Conservation (phyloP, 2,888 invertebrate genomes). For the Drosophila longiperda region DNA sequence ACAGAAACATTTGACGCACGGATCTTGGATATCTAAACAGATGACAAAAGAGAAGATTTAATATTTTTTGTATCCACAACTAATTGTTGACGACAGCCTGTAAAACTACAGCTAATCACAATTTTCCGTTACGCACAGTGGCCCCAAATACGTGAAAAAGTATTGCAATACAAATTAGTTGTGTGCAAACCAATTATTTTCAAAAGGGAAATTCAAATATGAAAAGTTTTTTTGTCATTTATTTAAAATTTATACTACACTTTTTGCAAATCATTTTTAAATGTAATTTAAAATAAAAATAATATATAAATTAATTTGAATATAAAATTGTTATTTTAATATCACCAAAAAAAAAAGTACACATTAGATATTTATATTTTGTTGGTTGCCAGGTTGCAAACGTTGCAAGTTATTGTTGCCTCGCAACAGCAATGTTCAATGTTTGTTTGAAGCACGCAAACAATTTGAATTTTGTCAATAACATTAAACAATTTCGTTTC, state of each 20-base stretch:
- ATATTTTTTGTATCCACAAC: neutral
- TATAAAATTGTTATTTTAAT: no score
- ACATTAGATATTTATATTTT: no score
- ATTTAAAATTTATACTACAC: neutral
- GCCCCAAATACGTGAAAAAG: neutral
- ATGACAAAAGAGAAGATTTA: neutral
- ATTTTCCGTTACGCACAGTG: constrained; percentile 16
- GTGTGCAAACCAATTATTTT: neutral
- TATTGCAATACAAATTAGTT: neutral
- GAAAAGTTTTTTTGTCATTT: neutral
- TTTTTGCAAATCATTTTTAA: neutral
- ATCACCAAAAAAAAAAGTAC: no score
- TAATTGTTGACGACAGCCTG: constrained; percentile 29
- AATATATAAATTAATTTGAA: neutral
- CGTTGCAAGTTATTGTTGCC: no score
- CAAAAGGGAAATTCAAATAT: neutral
- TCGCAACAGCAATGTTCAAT: no score
- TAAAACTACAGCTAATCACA: constrained; percentile 27
- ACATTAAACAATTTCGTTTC: constrained; percentile 23
- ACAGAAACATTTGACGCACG: constrained; percentile 26
- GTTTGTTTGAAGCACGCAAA: constrained; percentile 52
- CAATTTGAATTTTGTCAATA: constrained; percentile 45
- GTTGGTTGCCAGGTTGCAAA: no score
- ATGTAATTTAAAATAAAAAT: neutral
- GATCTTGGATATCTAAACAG: constrained; percentile 28